Evolutionary conservation across 2,797 vertebrate species (phyloP).

Genomic region (Crax fasciolata): DNA sequence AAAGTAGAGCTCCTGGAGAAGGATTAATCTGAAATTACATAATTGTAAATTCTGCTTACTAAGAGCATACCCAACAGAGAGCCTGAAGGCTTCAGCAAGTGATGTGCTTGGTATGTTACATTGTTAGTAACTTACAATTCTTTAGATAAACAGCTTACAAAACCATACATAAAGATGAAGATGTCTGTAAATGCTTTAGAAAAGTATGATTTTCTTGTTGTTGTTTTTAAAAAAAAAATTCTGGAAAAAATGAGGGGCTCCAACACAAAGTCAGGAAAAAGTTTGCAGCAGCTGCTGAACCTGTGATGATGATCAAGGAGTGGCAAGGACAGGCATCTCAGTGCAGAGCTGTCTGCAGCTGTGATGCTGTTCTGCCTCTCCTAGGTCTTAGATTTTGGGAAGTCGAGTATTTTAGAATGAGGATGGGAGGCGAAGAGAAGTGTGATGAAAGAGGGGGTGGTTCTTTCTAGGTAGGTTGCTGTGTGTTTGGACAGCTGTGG

Average conservation of each 20-base stretch:
- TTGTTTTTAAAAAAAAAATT: not conserved
- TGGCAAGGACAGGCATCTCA: not conserved
- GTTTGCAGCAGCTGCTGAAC: accelerated
- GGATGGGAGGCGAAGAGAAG: not conserved
- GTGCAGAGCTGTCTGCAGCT: not conserved
- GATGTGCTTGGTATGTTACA: not conserved
- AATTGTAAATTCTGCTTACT: not conserved
- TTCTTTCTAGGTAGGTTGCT: not conserved
- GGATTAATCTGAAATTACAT: not conserved
- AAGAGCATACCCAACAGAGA: not conserved
- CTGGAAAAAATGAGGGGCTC: not conserved
- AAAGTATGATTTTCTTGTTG: too few relatives aligned
- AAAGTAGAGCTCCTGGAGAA: not conserved
- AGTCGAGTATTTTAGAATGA: not conserved
- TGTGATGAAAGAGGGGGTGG: not conserved
- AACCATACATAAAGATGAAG: not conserved
- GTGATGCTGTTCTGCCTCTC: not conserved
- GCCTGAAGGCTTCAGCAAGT: not conserved
- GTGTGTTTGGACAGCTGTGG: not conserved
- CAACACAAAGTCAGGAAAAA: not conserved
- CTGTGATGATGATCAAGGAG: not conserved
- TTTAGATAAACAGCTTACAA: not conserved
- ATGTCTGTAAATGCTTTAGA: not conserved
- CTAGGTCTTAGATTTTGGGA: not conserved
- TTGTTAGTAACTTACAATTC: not conserved